Evolutionary conservation across 2,888 invertebrate species (phyloP), one percentile per base, ranked within the genome.

Genomic region (Agonum fuliginosum): DNA sequence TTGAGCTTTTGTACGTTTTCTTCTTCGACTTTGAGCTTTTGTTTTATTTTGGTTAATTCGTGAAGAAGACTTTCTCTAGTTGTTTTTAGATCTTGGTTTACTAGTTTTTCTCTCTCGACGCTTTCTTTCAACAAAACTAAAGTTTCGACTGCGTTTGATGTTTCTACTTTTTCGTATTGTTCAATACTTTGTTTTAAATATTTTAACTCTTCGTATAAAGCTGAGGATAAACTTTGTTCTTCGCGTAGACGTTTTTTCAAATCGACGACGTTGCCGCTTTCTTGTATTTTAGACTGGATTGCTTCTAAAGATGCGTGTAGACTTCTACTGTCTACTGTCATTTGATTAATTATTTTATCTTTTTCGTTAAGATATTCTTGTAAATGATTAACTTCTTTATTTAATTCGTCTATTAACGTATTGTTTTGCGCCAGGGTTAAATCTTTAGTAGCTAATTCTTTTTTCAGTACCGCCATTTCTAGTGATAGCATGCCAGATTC

Each of bases 291-390:
- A 73, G 83, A 86, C 78, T 89, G 88, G 8, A 89, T 88, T 1
- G 87, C 88, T 80, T 88, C 86, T 43, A 89, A 81, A 81, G 88
- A 89, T 2, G 88, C 87, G 22, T 91, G 91, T 10, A 89, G 85
- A 77, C 86, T 88, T 80, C 90, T 90, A 71, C 88, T 89, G 74
- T 90, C 89, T 19, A 87, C 86, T 10, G 89, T 90, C 82, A 93
- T 91, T 12, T 91, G 90, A 74, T 89, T 89, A 0, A 89, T 89
- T 0, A 89, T 86, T 78, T 87, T 88, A 41, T 93, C 91, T 81
- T 91, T 91, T 58, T 91, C 90, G 78, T 87, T 89, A 0, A 93
- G 81, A 30, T 89, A 88, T 10, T 89, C 89, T 81, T 91, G 89
- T 37, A 92, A 84, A 78, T 87, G 87, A 17, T 87, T 86, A 1